Evolutionary conservation across 2,797 vertebrate species (phyloP), one percentile per base, ranked within the genome.

Genomic region (Diplodus puntazzo): DNA sequence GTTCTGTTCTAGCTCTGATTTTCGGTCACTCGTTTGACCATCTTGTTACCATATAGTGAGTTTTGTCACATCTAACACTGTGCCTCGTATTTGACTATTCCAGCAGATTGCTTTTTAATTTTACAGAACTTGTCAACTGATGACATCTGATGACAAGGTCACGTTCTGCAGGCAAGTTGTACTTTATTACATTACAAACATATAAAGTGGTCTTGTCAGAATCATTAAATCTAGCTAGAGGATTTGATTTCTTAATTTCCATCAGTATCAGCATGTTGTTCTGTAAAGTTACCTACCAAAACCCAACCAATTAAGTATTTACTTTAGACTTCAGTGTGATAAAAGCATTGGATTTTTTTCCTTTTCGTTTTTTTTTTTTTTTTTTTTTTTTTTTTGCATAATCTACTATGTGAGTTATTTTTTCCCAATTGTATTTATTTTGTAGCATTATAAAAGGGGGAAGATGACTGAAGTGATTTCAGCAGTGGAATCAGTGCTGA

Each of bases 321-420:
- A 30, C n/a, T 66, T 63, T 58, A 43, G 48, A 69, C 43, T 16
- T 62, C 14, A 21, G 30, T 76, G 60, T 70, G 74, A 68, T 39
- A 75, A 74, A 54, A 77, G 66, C 60, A 59, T 71, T 69, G 52
- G n/a, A 50, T 60, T 42, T 68, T n/a, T 60, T 73, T 69, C 53
- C n/a, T 59, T 18, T 30, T 49, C 10, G 1, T 25, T 30, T 49
- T 42, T n/a, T 60, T 73, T 73, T 69, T 57, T 21, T 59, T 17
- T 30, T 49, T 42, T n/a, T 60, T 73, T 73, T 54, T n/a, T 60
- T 20, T 34, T 49, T 43, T 67, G 69, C 43, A 62, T 48, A 59
- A 58, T 53, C 69, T n/a, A 62, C 54, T 39, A 3, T 50, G 12
- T 63, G 52, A 11, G 10, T 67, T 30, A 9, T 0, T 65, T 54